These are phyloP conservation scores for Acleris emargana DNA, from an alignment of 2,888 invertebrate genomes.

Conservation along the genomic window DNA sequence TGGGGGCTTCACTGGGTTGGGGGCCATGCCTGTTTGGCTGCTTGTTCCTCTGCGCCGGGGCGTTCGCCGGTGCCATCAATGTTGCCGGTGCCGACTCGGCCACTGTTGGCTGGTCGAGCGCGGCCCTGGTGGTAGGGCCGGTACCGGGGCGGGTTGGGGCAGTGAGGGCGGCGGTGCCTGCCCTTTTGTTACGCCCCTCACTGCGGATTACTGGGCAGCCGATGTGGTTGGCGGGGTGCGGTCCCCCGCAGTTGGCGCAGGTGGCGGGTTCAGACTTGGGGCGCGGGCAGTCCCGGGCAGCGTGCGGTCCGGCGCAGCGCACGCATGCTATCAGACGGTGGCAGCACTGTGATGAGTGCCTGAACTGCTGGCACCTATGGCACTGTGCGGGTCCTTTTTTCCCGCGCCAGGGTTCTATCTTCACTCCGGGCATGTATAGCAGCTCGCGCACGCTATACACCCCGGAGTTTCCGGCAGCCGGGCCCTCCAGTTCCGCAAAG, in stretches of 20 bases:
- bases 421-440: too few relatives aligned
- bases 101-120: background rate
- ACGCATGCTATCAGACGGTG: conserved; percentile 2
- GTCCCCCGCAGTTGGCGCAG: background rate
- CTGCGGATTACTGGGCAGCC: background rate
- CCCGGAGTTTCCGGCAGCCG: too few relatives aligned
- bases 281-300: background rate
- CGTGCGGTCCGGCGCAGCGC: background rate
- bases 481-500: background rate
- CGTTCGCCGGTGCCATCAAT: conserved; percentile 15
- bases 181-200: background rate
- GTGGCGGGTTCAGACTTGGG: background rate
- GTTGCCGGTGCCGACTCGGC: background rate
- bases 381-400: too few relatives aligned
- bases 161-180: background rate
- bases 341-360: conserved; percentile 9
- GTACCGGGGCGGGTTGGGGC: background rate
- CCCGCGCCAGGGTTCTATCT: too few relatives aligned
- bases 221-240: conserved; percentile 2
- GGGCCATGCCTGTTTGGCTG: background rate
- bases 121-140: background rate
- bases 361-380: background rate
- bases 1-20: too few relatives aligned
- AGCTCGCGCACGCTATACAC: too few relatives aligned
- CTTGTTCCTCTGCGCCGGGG: too few relatives aligned